Conservation (phyloP, 2,888 invertebrate genomes). For the Troides aeacus region DNA sequence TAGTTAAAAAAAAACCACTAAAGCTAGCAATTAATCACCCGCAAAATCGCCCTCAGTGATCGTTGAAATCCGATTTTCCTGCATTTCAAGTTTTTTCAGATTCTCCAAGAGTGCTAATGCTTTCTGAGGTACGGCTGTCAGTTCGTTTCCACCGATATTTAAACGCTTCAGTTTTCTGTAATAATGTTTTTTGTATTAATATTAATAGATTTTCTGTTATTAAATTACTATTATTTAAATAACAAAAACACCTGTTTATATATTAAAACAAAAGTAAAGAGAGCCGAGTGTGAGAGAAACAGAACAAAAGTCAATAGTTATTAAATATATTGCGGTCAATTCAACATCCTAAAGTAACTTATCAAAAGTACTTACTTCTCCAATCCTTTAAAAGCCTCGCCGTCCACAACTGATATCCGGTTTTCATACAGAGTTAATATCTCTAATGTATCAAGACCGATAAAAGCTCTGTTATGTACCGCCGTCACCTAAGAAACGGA, state of each 20-base stretch:
- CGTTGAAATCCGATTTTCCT: conserved; percentile 88
- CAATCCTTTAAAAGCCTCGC: conserved; percentile 91
- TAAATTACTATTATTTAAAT: no score
- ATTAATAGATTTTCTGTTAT: conserved; percentile 76
- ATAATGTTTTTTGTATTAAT: conserved; percentile 8
- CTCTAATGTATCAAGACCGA: conserved; percentile 91
- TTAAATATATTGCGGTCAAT: background rate
- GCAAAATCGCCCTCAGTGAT: conserved; percentile 92
- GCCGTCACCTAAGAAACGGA: conserved; percentile 80
- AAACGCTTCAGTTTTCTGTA: conserved; percentile 88
- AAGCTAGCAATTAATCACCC: conserved; percentile 75
- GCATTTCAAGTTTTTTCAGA: conserved; percentile 92
- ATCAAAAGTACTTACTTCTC: conserved; percentile 85
- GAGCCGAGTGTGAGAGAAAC: background rate
- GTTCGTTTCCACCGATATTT: conserved; percentile 91
- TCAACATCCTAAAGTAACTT: conserved; percentile 10
- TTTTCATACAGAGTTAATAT: conserved; percentile 93
- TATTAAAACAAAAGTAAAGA: no score
- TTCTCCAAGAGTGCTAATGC: conserved; percentile 89
- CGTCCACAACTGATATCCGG: conserved; percentile 87
- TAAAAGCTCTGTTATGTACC: conserved; percentile 90
- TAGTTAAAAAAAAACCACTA: background rate
- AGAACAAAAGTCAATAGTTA: conserved; percentile 4
- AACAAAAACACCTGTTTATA: no score
- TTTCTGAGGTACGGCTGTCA: conserved; percentile 88